A percentile compares a stretch with the other conserved stretches of the same genome.
These are phyloP conservation scores for Aspidiotus destructor DNA, from an alignment of 2,888 invertebrate genomes.

Conservation along the genomic window DNA sequence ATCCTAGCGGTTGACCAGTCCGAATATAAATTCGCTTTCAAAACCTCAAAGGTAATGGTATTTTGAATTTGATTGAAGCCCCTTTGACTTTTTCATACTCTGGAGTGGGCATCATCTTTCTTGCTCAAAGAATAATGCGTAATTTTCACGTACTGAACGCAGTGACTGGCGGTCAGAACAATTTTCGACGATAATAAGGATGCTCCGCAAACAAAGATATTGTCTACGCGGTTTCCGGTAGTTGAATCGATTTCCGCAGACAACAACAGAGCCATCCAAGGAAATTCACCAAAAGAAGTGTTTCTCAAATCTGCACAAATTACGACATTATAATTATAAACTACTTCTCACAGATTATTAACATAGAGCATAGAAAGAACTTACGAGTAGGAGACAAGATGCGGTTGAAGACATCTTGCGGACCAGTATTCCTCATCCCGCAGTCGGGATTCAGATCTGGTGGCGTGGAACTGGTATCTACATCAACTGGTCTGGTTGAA, in stretches of 20 bases:
- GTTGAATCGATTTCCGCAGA: constrained; percentile 47
- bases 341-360: background rate
- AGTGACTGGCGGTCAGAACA: constrained; percentile 73
- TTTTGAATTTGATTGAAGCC: too few relatives aligned
- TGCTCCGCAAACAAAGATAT: constrained; percentile 70
- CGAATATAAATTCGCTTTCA: too few relatives aligned
- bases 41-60: too few relatives aligned
- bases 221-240: constrained; percentile 44
- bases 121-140: too few relatives aligned
- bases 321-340: background rate
- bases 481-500: too few relatives aligned
- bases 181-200: constrained; percentile 65
- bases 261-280: constrained; percentile 71
- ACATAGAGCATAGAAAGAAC: background rate
- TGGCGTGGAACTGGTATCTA: too few relatives aligned
- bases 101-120: too few relatives aligned
- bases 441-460: too few relatives aligned
- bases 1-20: too few relatives aligned
- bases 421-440: too few relatives aligned
- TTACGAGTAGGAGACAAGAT: background rate
- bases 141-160: constrained; percentile 44
- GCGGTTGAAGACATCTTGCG: background rate
- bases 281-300: constrained; percentile 66
- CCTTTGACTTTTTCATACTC: too few relatives aligned
- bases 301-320: constrained; percentile 1